phyloP scores from a whole-genome alignment of 2,113 vertebrate genomes.

The Pleuronectes platessa region DNA sequence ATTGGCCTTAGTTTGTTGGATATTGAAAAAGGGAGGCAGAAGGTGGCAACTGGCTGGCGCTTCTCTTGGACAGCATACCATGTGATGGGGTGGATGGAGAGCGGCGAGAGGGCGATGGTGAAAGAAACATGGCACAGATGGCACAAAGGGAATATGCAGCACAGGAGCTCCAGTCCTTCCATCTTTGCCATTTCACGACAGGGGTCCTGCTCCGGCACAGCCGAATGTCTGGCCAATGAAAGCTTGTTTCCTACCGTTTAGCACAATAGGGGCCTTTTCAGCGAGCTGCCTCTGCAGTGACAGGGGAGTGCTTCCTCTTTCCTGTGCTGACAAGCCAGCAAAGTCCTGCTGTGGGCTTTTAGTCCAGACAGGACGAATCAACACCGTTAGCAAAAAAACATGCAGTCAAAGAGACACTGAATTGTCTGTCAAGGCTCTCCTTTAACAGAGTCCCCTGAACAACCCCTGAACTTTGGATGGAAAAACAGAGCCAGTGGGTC shows the following conservation, averaged over 20 bases:
- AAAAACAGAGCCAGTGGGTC: slow-evolving; percentile 26
- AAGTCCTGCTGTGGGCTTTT: slow-evolving; percentile 72
- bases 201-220: slow-evolving; percentile 39
- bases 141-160: slow-evolving; percentile 39
- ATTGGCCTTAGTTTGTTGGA: slow-evolving; percentile 55
- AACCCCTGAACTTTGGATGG: slow-evolving; percentile 41
- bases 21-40: slow-evolving; percentile 59
- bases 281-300: slow-evolving; percentile 36
- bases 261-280: slow-evolving; percentile 52
- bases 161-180: slow-evolving; percentile 16
- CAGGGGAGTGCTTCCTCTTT: slow-evolving; percentile 58
- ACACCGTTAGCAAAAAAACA: slow-evolving; percentile 52
- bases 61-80: slow-evolving; percentile 49
- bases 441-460: slow-evolving; percentile 11
- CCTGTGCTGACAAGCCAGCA: slow-evolving; percentile 69
- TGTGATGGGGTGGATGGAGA: slow-evolving; percentile 24
- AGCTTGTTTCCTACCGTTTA: slow-evolving; percentile 51
- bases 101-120: not conserved
- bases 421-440: slow-evolving; percentile 37
- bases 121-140: slow-evolving; percentile 11
- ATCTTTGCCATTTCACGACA: slow-evolving; percentile 44
- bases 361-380: slow-evolving; percentile 53
- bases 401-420: slow-evolving; percentile 58
- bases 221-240: slow-evolving; percentile 44
- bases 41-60: slow-evolving; percentile 51